Conservation (phyloP, 2,797 vertebrate genomes). For the Sphenopsis melanotis region DNA sequence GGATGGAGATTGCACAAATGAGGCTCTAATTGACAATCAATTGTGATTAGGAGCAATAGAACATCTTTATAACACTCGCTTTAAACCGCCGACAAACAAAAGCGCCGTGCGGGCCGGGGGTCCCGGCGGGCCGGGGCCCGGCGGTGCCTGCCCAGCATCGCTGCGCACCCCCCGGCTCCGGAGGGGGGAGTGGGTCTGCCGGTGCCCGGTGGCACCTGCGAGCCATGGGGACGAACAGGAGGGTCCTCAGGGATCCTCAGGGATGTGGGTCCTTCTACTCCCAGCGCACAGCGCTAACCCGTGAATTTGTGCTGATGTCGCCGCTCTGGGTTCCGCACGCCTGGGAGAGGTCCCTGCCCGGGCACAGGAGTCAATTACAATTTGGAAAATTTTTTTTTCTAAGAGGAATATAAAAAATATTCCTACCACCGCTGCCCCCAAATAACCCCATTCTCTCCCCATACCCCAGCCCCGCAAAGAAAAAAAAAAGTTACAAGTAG, state of each 20-base stretch:
- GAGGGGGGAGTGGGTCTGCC: accelerated
- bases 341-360: not conserved
- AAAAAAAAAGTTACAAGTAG: not conserved
- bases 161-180: not conserved
- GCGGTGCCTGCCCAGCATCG: not conserved
- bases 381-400: not conserved
- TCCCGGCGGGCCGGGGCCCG: not conserved
- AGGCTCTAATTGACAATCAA: constrained; percentile 81
- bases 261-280: not conserved
- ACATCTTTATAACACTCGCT: constrained; percentile 66
- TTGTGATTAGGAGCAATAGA: constrained; percentile 76
- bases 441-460: accelerated
- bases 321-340: not conserved
- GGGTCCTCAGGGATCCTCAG: not conserved
- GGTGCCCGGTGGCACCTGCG: not conserved
- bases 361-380: not conserved
- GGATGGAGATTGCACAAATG: constrained; percentile 75
- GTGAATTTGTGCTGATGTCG: not conserved
- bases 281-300: accelerated
- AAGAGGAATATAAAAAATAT: not conserved
- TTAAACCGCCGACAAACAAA: constrained; percentile 12
- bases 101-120: not conserved
- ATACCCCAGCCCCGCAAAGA: too few species aligned
- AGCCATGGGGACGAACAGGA: not conserved
- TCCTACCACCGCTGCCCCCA: accelerated